Conservation (phyloP, 2,888 invertebrate genomes). For the Oxystoma pomonae region DNA sequence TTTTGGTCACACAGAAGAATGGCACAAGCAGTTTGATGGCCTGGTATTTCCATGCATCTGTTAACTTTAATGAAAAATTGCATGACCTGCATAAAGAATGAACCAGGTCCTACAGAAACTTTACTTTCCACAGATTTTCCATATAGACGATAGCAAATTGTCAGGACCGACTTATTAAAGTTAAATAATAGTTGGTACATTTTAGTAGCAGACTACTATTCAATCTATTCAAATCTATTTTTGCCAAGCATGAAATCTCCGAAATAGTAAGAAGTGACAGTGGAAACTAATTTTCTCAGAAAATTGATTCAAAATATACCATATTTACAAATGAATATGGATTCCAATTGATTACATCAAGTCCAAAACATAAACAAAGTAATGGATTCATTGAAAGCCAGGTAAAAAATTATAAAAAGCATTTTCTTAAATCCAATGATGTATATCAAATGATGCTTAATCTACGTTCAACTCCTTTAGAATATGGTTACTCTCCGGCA, state of each 20-base stretch:
- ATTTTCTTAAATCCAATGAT: too few relatives aligned
- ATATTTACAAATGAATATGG: not conserved
- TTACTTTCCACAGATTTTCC: not conserved
- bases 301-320: not conserved
- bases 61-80: too few relatives aligned
- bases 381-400: not conserved
- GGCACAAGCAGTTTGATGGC: too few relatives aligned
- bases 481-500: too few relatives aligned
- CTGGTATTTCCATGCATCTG: too few relatives aligned
- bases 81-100: too few relatives aligned
- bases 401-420: not conserved
- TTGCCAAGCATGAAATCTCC: not conserved
- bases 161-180: not conserved
- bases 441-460: too few relatives aligned
- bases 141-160: not conserved
- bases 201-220: not conserved
- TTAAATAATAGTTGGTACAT: not conserved
- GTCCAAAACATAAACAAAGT: not conserved
- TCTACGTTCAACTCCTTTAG: too few relatives aligned
- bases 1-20: too few relatives aligned
- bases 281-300: not conserved
- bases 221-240: not conserved
- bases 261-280: not conserved
- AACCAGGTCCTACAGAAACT: not conserved
- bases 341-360: not conserved